A percentile compares a stretch with the other conserved stretches of the same genome.
phyloP scores from a whole-genome alignment of 2,113 vertebrate species.

The Brachyhypopomus occidentalis region DNA sequence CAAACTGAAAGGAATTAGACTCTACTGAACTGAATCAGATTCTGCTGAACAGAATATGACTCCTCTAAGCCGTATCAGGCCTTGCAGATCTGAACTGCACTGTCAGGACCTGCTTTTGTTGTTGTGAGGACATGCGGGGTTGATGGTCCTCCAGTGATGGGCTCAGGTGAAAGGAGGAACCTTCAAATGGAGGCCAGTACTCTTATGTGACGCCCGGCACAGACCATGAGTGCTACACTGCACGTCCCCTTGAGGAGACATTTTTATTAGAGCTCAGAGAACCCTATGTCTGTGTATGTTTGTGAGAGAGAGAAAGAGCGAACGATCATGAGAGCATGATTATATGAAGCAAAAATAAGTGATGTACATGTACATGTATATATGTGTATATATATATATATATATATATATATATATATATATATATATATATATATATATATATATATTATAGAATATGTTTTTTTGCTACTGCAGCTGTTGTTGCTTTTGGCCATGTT shows the following conservation, averaged over 20 bases:
- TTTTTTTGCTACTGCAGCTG: neutral
- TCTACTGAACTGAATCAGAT: constrained; percentile 2
- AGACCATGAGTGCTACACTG: neutral
- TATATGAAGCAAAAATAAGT: neutral
- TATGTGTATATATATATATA: no score
- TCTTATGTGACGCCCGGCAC: neutral
- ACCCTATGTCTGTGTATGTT: neutral
- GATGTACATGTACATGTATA: neutral
- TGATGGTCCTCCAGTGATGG: neutral
- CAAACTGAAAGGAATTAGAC: neutral
- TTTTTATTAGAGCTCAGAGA: neutral
- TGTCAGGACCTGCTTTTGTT: neutral
- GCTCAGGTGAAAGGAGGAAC: neutral
- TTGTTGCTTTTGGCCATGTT: neutral
- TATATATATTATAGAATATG: neutral
- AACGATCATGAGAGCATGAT: neutral
- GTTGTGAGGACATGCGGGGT: neutral
- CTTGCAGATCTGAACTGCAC: neutral
- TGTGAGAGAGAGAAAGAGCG: neutral
- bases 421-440: no score
- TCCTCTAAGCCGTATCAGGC: neutral
- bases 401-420: no score
- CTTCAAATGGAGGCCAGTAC: neutral
- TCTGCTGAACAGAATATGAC: neutral
- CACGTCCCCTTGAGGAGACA: neutral